These are phyloP conservation scores for Cisticola juncidis DNA, from an alignment of 2,113 vertebrate species.

Conservation along the genomic window DNA sequence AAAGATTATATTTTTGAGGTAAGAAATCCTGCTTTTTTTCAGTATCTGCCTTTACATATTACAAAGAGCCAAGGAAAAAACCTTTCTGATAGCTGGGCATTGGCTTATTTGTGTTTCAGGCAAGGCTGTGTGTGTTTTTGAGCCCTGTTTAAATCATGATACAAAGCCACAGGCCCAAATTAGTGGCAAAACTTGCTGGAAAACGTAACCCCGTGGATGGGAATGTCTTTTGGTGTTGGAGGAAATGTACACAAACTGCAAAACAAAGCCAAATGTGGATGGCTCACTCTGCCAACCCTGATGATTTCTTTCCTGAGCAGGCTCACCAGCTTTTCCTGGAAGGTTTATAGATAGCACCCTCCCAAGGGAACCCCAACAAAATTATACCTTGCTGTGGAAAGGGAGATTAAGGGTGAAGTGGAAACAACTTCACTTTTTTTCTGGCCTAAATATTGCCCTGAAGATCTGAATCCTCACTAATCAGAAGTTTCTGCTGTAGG, in stretches of 20 bases:
- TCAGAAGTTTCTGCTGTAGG: neutral
- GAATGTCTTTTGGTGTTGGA: neutral
- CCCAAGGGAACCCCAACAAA: slow-evolving; percentile 44
- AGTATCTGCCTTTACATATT: neutral
- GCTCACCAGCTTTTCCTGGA: slow-evolving; percentile 42
- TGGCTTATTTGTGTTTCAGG: slow-evolving; percentile 5
- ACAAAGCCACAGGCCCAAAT: slow-evolving; percentile 16
- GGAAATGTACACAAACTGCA: slow-evolving; percentile 21
- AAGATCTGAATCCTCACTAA: neutral
- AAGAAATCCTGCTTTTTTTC: slow-evolving; percentile 17
- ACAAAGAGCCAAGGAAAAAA: neutral
- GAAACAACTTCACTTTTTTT: neutral
- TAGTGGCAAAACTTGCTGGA: slow-evolving; percentile 46
- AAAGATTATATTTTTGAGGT: slow-evolving; percentile 99
- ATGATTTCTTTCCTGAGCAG: slow-evolving; percentile 38
- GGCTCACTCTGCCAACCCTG: neutral
- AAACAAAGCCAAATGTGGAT: slow-evolving; percentile 48
- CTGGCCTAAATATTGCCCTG: neutral
- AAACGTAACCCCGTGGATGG: slow-evolving; percentile 11
- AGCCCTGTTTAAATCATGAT: neutral
- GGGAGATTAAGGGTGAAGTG: neutral
- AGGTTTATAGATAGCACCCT: slow-evolving; percentile 44
- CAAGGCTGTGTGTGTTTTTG: neutral
- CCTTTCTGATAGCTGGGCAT: neutral
- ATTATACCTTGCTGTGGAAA: neutral